These are phyloP conservation scores for Matsumyia berberina DNA, from an alignment of 2,888 invertebrate species.

Conservation along the genomic window DNA sequence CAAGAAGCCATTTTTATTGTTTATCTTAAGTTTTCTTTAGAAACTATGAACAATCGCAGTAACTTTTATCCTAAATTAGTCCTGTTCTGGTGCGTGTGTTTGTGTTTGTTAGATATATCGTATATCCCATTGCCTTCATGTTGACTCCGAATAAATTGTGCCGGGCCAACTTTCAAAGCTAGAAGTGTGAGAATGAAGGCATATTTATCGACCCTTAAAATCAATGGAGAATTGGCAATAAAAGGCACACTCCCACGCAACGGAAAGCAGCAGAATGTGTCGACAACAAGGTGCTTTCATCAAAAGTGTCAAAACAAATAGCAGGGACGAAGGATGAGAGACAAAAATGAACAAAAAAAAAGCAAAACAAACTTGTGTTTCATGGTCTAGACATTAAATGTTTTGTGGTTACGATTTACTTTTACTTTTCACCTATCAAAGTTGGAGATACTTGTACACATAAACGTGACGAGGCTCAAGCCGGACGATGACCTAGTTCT, in stretches of 20 bases:
- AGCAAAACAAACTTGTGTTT: neutral
- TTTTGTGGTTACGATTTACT: conserved; percentile 14
- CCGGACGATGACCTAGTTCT: conserved; percentile 15
- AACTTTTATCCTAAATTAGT: conserved; percentile 7
- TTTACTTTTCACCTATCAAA: conserved; percentile 8
- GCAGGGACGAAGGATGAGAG: conserved; percentile 4
- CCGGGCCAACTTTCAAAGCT: neutral
- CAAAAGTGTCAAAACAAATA: conserved; percentile 16
- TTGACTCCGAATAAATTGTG: neutral
- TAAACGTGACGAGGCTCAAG: conserved; percentile 14
- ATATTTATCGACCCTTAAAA: conserved; percentile 18
- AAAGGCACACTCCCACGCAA: neutral
- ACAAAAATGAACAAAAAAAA: too few species aligned
- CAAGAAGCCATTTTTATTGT: neutral
- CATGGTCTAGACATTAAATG: conserved; percentile 20
- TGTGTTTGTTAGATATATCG: neutral
- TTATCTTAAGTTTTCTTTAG: conserved; percentile 11
- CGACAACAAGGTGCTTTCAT: neutral
- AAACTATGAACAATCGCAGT: conserved; percentile 16
- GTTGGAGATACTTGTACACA: neutral
- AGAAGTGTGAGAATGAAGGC: neutral
- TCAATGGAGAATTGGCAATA: conserved; percentile 18
- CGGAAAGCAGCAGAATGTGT: neutral
- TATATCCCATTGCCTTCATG: neutral
- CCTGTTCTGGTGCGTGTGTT: neutral